Evolutionary conservation across 2,888 invertebrate genomes (phyloP).

Genomic region (Brachypalpus laphriformis): DNA sequence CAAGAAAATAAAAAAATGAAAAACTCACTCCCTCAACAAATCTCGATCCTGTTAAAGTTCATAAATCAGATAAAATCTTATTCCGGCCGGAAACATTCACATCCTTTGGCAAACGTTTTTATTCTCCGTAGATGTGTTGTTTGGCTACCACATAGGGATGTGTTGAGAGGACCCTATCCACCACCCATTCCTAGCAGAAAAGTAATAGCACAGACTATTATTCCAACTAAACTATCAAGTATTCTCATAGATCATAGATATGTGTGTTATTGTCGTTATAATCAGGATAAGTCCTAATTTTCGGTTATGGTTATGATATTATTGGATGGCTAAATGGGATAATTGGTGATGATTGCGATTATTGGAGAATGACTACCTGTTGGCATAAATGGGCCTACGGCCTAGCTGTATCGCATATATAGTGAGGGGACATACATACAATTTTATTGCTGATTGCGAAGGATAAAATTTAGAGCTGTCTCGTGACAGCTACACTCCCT

Average conservation of each 20-base stretch:
- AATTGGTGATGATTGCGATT: slow-evolving; percentile 27
- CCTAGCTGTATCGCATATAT: too few species aligned
- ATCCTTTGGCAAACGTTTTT: slow-evolving; percentile 30
- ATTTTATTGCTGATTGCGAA: too few species aligned
- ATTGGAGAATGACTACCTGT: neutral
- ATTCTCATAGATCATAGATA: slow-evolving; percentile 32
- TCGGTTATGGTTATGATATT: slow-evolving; percentile 20
- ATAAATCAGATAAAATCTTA: slow-evolving; percentile 60
- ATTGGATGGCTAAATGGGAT: neutral
- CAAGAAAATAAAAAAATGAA: slow-evolving; percentile 2
- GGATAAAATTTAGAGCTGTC: too few species aligned
- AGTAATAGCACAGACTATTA: slow-evolving; percentile 13
- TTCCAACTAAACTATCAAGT: slow-evolving; percentile 1
- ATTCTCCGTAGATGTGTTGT: neutral
- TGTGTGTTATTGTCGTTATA: slow-evolving; percentile 31
- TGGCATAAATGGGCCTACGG: too few species aligned
- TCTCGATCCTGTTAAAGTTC: slow-evolving; percentile 25
- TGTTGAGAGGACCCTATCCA: neutral
- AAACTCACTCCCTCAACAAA: neutral
- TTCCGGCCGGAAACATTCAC: slow-evolving; percentile 46
- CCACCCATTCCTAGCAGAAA: neutral
- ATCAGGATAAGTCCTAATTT: slow-evolving; percentile 23
- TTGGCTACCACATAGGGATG: neutral
- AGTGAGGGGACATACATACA: too few species aligned
- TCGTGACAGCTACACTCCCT: too few species aligned